Base-by-base conservation (phyloP, 2,113 vertebrate genomes). In the Coreoperca whiteheadi region DNA sequence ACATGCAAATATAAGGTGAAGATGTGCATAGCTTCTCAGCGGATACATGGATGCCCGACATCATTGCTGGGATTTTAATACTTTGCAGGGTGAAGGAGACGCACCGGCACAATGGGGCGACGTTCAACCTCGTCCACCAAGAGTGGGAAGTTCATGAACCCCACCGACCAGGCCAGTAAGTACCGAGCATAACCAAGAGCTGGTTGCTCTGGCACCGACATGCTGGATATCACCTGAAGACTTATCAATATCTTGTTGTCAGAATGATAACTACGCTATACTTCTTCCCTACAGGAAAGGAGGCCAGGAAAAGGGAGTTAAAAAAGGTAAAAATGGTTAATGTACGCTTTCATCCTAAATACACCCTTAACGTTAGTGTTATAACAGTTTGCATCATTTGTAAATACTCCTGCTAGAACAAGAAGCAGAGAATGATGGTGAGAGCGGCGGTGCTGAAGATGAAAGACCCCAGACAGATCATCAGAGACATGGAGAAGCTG, bases 91-190 rank as follows among this genome's bases (percentile, higher is more conserved):
- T 92, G 83, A 92, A 93, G 34, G 59, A 83, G 70, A 89, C 12
- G 2, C n/a, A 72, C 56, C 53, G 75, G 48, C 94, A 97, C 91
- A 83, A 99, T 99, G 98, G 98, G 98, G 83, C 95, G 98, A 71
- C 96, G 98, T 90, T 99, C 98, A 7, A 99, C 98, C 34, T 99
- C 98, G 69, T 99, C 98, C 97, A 99, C 98, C 95, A 99, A 99
- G 97, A 99, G 98, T 96, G 98, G 98, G 91, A 99, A 99, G 87
- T 99, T 99, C 70, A 99, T 99, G 98, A 99, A 99, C 79, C 98
- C 98, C 93, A 99, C 98, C 0, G 98, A 99, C 91, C 98, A 99
- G 93, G 98, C 98, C 85, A 95, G 98, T 99, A 94, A 98, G 98
- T 99, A 63, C 67, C 9, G 1, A 79, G 0, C n/a, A 21, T 0